A percentile compares a stretch with the other conserved stretches of the same genome.
Evolutionary conservation across 2,797 vertebrate genomes (phyloP).

Genomic region (Pantherophis alleghaniensis): DNA sequence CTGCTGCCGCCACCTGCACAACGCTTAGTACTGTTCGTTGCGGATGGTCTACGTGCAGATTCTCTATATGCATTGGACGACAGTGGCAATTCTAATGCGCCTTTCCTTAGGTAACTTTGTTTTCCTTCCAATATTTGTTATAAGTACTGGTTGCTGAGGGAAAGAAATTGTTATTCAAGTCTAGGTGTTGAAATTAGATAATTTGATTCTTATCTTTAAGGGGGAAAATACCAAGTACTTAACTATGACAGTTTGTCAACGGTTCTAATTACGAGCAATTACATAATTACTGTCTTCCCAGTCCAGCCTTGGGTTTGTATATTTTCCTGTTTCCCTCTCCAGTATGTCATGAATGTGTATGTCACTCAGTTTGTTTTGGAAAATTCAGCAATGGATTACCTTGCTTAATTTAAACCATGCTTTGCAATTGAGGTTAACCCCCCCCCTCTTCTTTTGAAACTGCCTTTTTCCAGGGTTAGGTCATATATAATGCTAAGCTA

Average conservation of each 20-base stretch:
- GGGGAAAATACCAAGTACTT: neutral
- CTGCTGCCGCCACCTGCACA: conserved; percentile 81
- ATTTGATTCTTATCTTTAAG: neutral
- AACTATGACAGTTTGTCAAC: neutral
- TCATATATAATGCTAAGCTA: neutral
- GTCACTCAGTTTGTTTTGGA: neutral
- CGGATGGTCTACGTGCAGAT: conserved; percentile 93
- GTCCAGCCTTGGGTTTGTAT: neutral
- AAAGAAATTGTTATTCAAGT: neutral
- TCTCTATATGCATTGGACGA: conserved; percentile 77
- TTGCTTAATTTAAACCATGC: neutral
- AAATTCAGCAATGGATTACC: neutral
- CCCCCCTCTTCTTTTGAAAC: neutral
- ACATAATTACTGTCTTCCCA: neutral
- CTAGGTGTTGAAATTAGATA: neutral
- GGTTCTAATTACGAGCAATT: neutral
- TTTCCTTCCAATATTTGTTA: neutral
- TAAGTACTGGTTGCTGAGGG: neutral
- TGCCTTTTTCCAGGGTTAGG: neutral
- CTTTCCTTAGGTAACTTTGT: conserved; percentile 82
- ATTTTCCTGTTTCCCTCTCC: neutral
- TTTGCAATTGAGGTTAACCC: neutral
- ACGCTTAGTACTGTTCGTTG: conserved; percentile 88
- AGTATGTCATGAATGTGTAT: neutral
- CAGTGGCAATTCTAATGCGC: conserved; percentile 73